phyloP scores from a whole-genome alignment of 35 echinoderm and acorn worm species.

The Hemicentrotus pulcherrimus region DNA sequence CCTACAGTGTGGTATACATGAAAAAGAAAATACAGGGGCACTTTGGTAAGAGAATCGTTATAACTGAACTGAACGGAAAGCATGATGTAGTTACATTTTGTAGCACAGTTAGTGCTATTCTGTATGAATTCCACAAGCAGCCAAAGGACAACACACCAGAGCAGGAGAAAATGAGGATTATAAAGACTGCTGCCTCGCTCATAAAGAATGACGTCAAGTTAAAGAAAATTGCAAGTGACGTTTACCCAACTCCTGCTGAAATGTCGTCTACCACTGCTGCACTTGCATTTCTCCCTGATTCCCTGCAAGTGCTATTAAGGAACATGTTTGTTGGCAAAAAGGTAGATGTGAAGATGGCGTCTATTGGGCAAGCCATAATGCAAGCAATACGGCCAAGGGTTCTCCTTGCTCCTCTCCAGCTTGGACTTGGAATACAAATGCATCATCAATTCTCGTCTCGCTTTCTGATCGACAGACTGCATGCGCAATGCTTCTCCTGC shows the following conservation, averaged over 20 bases:
- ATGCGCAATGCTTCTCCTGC: constrained; percentile 39
- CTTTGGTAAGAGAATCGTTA: too few species aligned
- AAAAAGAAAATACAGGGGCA: constrained; percentile 28
- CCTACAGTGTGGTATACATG: constrained; percentile 55
- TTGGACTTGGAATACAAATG: constrained; percentile 70
- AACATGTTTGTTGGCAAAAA: constrained; percentile 53
- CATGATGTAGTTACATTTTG: too few species aligned
- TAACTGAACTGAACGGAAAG: too few species aligned
- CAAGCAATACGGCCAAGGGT: constrained; percentile 63
- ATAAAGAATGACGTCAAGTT: constrained; percentile 61
- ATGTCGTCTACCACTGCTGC: constrained; percentile 48
- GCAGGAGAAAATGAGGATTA: constrained; percentile 45
- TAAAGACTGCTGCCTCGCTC: constrained; percentile 55
- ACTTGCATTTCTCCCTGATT: constrained; percentile 40
- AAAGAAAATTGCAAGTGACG: neutral
- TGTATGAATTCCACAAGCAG: constrained; percentile 58
- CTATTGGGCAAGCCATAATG: constrained; percentile 73
- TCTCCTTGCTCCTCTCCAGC: constrained; percentile 64
- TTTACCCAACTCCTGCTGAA: constrained; percentile 23
- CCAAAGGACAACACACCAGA: neutral
- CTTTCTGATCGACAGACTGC: constrained; percentile 63
- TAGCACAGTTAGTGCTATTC: too few species aligned
- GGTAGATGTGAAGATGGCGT: constrained; percentile 47
- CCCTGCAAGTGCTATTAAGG: constrained; percentile 28
- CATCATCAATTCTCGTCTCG: constrained; percentile 68